phyloP scores from a whole-genome alignment of 2,113 vertebrate species.

The Ammodytes dubius region DNA sequence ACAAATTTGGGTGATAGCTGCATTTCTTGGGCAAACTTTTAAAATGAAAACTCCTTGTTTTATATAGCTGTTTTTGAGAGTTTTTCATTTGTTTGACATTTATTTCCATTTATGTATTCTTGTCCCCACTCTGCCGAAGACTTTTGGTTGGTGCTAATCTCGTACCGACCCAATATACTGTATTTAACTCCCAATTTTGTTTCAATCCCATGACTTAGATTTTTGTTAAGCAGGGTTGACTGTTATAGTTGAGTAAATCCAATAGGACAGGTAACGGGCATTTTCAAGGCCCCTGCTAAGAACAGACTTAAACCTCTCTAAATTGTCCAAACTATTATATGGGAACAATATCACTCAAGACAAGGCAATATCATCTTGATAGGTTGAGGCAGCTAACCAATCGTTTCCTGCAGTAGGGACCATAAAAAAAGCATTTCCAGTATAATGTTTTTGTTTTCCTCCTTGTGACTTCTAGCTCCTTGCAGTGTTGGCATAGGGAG shows the following conservation, averaged over 20 bases:
- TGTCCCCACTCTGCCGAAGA: neutral
- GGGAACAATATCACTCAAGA: neutral
- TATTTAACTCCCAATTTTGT: neutral
- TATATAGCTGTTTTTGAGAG: neutral
- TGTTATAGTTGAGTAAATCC: neutral
- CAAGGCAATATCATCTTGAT: neutral
- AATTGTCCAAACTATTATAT: neutral
- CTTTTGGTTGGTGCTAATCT: neutral
- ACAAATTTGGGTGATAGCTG: neutral
- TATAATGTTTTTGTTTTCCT: neutral
- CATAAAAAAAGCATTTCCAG: neutral
- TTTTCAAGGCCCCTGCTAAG: neutral
- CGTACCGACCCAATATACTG: neutral
- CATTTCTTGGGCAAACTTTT: neutral
- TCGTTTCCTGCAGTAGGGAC: neutral
- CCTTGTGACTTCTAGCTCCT: conserved; percentile 53
- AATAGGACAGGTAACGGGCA: neutral
- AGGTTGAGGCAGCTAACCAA: neutral
- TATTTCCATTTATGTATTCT: neutral
- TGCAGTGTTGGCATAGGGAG: conserved; percentile 53
- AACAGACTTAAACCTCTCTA: too few relatives aligned
- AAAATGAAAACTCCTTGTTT: neutral
- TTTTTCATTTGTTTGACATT: neutral
- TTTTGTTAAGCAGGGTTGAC: neutral
- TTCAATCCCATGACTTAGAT: neutral